Evolutionary conservation across 2,888 invertebrate genomes (phyloP).

Genomic region (Leptopilina myrica): DNA sequence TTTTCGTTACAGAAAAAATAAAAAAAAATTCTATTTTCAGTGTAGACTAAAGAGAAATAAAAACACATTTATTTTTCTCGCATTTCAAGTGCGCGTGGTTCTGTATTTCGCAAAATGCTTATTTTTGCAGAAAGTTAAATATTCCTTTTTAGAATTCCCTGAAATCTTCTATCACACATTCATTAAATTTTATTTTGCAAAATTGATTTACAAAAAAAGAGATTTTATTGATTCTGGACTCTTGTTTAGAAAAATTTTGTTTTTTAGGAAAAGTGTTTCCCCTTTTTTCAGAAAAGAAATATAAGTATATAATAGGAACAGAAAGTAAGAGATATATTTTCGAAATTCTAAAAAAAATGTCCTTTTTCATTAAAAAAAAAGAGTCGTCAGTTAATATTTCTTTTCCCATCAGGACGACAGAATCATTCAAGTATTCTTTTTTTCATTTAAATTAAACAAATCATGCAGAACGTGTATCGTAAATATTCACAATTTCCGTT

Average conservation of each 20-base stretch:
- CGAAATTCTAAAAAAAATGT: too few relatives aligned
- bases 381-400: too few relatives aligned
- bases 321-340: too few relatives aligned
- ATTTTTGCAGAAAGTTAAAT: constrained; percentile 7
- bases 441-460: neutral
- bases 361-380: too few relatives aligned
- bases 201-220: neutral
- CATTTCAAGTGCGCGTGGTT: constrained; percentile 14
- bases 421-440: neutral
- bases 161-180: neutral
- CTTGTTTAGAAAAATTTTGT: too few relatives aligned
- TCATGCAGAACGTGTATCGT: constrained; percentile 16
- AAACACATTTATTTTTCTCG: constrained; percentile 13
- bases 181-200: constrained; percentile 5
- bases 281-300: too few relatives aligned
- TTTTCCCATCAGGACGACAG: too few relatives aligned
- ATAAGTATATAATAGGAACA: too few relatives aligned
- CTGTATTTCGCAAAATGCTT: constrained; percentile 14
- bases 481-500: constrained; percentile 61
- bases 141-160: constrained; percentile 1
- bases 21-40: constrained; percentile 14
- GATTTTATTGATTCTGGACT: too few relatives aligned
- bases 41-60: neutral
- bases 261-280: too few relatives aligned
- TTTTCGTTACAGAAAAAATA: too few relatives aligned